A percentile compares a stretch with the other conserved stretches of the same genome.
These are phyloP conservation scores for Microctenopoma steveboyesi DNA, from an alignment of 2,797 vertebrate genomes.

Conservation along the genomic window DNA sequence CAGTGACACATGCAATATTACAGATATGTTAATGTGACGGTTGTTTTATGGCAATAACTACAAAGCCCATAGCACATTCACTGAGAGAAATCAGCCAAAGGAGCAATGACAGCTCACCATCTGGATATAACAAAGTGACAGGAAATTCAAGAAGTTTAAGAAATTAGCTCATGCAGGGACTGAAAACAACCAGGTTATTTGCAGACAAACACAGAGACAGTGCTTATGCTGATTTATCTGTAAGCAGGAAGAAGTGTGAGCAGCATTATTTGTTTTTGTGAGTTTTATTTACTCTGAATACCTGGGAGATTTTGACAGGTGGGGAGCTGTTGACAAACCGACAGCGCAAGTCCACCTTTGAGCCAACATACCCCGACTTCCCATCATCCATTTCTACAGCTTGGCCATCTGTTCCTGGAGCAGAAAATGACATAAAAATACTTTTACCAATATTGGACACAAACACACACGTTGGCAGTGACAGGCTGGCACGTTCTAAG, in stretches of 20 bases:
- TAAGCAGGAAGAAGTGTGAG: background rate
- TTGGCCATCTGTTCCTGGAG: conserved; percentile 85
- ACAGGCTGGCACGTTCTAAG: conserved; percentile 25
- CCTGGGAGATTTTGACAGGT: conserved; percentile 95
- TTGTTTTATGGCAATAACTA: background rate
- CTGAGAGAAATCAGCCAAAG: background rate
- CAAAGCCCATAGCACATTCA: background rate
- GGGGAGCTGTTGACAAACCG: conserved; percentile 90
- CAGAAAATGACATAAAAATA: conserved; percentile 10
- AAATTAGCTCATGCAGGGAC: background rate
- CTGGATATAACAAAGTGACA: no score
- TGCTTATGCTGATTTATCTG: background rate
- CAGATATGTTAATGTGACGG: background rate
- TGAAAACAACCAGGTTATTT: background rate
- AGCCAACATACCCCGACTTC: conserved; percentile 89
- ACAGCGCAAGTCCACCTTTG: conserved; percentile 92
- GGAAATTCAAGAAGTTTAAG: background rate
- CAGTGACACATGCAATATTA: background rate
- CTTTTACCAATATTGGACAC: conserved; percentile 4
- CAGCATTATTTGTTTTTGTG: background rate
- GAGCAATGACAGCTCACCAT: no score
- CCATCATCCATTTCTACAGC: conserved; percentile 91
- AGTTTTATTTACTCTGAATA: conserved; percentile 56
- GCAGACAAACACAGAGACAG: background rate
- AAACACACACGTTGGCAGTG: conserved; percentile 1